Percentiles rank a stretch among this genome's conserved stretches.
Evolutionary conservation across 2,797 vertebrate species (phyloP).

Genomic region (Hypotaenidia philippensis): DNA sequence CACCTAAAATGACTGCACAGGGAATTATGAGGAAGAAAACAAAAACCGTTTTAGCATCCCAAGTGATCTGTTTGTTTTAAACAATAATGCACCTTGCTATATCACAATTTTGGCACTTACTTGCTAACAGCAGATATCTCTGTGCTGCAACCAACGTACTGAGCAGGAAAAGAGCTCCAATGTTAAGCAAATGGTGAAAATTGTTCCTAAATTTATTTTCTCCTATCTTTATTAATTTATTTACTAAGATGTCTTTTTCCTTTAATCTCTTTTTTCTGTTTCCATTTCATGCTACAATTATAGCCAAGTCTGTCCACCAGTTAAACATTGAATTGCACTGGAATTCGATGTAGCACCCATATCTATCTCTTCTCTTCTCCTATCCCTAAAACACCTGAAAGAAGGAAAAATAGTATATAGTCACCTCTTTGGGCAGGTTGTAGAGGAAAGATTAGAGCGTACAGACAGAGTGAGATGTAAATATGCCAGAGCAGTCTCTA

Average conservation of each 20-base stretch:
- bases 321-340: not conserved
- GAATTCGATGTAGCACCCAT: not conserved
- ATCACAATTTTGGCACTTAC: constrained; percentile 41
- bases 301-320: not conserved
- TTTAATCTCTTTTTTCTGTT: not conserved
- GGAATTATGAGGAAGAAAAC: constrained; percentile 57
- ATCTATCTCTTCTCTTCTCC: not conserved
- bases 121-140: constrained; percentile 60
- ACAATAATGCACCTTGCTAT: constrained; percentile 60
- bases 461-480: not conserved
- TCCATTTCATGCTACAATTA: not conserved
- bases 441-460: not conserved
- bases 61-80: constrained; percentile 71
- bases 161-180: constrained; percentile 51
- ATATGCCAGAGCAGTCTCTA: not conserved
- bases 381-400: not conserved
- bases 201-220: constrained; percentile 43
- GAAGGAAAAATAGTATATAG: not conserved
- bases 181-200: constrained; percentile 50
- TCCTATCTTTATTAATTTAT: not conserved
- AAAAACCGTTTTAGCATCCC: constrained; percentile 70
- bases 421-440: not conserved
- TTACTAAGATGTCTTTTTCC: not conserved
- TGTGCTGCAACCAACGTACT: constrained; percentile 33
- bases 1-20: constrained; percentile 50